phyloP scores from a whole-genome alignment of 2,888 invertebrate genomes.

The Dasypogon diadema region DNA sequence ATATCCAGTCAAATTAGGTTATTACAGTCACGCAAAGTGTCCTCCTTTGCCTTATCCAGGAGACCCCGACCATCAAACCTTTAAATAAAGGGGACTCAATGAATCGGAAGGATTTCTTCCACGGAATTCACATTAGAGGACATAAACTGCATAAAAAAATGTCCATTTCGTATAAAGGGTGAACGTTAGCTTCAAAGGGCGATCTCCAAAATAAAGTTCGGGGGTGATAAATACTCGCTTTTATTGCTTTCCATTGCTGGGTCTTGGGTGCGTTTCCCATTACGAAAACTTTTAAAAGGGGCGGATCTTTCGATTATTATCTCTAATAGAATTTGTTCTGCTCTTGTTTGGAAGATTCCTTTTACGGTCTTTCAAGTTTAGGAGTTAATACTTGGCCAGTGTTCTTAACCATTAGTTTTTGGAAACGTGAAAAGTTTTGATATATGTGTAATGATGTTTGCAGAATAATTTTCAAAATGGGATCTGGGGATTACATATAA shows the following conservation, averaged over 20 bases:
- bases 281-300: not conserved
- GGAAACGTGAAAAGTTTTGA: no score
- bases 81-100: slow-evolving; percentile 14
- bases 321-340: not conserved
- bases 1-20: slow-evolving; percentile 29
- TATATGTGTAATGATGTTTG: no score
- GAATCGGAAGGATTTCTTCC: slow-evolving; percentile 22
- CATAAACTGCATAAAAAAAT: slow-evolving; percentile 45
- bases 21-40: slow-evolving; percentile 45
- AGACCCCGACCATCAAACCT: not conserved
- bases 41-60: not conserved
- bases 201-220: slow-evolving; percentile 40
- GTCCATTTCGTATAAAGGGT: slow-evolving; percentile 15
- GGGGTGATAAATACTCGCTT: slow-evolving; percentile 30
- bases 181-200: slow-evolving; percentile 17
- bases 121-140: not conserved
- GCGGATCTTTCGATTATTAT: not conserved
- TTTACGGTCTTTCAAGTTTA: no score
- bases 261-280: not conserved
- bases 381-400: no score
- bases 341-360: no score
- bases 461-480: no score
- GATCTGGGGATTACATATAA: no score
- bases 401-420: no score
- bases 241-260: not conserved